Evolutionary conservation across 2,113 vertebrate species (phyloP).

Genomic region (Numenius arquata): DNA sequence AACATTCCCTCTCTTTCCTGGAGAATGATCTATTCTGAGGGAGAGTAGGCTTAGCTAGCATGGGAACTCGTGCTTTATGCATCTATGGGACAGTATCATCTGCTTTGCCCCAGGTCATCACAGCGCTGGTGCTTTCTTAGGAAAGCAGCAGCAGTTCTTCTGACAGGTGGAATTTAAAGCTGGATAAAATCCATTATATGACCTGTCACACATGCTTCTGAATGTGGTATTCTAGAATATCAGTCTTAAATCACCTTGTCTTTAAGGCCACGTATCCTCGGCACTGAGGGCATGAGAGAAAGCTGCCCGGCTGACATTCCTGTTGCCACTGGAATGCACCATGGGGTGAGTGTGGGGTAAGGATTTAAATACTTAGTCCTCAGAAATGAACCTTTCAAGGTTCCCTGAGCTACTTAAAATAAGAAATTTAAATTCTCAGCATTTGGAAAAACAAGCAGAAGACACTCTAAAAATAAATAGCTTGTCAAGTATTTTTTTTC

Average conservation of each 20-base stretch:
- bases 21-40: not conserved
- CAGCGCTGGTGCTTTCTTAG: not conserved
- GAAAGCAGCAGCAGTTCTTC: not conserved
- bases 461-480: constrained; percentile 9
- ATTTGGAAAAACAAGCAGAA: constrained; percentile 36
- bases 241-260: not conserved
- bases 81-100: not conserved
- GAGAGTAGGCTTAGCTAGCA: not conserved
- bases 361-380: not conserved
- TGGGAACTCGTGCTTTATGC: not conserved
- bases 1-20: not conserved
- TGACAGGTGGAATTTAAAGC: not conserved
- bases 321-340: not conserved
- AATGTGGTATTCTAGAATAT: not conserved
- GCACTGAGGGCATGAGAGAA: not conserved
- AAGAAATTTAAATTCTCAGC: not conserved
- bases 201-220: not conserved
- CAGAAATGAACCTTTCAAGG: not conserved
- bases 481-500: not conserved
- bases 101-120: not conserved
- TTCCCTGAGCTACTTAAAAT: constrained; percentile 20
- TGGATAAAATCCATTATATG: not conserved
- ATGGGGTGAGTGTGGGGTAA: not conserved
- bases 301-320: not conserved
- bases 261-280: not conserved